Base-by-base conservation (phyloP, 2,888 invertebrate genomes). In the Macaria liturata region DNA sequence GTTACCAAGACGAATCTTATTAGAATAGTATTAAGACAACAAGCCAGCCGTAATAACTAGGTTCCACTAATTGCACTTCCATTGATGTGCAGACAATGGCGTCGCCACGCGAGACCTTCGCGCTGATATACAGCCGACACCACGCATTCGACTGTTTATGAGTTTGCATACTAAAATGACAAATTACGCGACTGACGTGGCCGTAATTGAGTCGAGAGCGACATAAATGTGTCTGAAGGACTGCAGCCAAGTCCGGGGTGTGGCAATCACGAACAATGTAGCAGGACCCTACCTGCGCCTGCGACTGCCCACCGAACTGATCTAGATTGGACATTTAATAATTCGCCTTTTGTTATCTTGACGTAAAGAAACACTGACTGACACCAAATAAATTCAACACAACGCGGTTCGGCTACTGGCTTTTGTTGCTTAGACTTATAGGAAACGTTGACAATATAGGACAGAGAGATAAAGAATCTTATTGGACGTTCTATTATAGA, bases 221-320 rank as follows among this genome's bases (percentile, higher is more conserved):
- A 75, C 76, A 75, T 75, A 67, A 65, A 75, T 47, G 78, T 74
- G 71, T 80, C 76, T 77, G 80, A 86, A 86, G 86, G 85, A 83
- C 84, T 73, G 72, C 65, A 69, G 42, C 70, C 74, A 20, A 20
- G 74, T 79, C 77, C 74, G 78, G 83, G 90, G 89, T 73, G 89
- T 80, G 90, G 84, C 87, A 74, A 77, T 86, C 90, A 89, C 90
- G 90, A 85, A 73, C 74, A 68, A 72, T 71, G 72, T 71, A 70
- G 64, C 69, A 67, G 66, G 52, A 65, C 53, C 58, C 61, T 67
- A 68, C 62, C 64, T 65, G 64, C 64, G 59, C 20, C 39, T 7
- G 39, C 8, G 6, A 39, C 39, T 64, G 62, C 71, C 70, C 66
- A 68, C 72, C 59, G 65, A 64, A 66, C 66, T 73, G 73, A 78